Conservation (phyloP, 2,113 vertebrate species). For the Damaliscus lunatus region DNA sequence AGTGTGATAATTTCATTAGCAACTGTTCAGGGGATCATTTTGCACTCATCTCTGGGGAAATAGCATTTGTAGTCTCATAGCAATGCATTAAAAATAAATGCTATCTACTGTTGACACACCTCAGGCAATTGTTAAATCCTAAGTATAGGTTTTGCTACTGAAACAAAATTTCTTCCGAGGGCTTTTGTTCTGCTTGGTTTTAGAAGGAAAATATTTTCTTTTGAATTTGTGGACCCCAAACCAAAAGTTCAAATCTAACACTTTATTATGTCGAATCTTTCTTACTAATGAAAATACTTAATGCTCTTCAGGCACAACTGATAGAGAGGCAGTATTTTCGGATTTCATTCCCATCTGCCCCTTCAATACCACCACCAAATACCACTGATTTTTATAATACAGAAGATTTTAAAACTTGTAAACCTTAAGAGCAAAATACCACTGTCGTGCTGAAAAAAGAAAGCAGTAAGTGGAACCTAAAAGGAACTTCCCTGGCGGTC, state of each 20-base stretch:
- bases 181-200: constrained; percentile 27
- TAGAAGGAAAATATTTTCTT: constrained; percentile 26
- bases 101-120: constrained; percentile 52
- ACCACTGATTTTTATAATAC: background rate
- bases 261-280: background rate
- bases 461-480: background rate
- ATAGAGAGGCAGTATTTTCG: background rate
- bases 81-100: constrained; percentile 64
- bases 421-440: background rate
- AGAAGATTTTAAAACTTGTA: background rate
- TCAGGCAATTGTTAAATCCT: background rate
- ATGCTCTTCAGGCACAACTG: background rate
- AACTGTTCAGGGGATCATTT: background rate
- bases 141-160: constrained; percentile 10
- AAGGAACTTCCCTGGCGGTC: background rate
- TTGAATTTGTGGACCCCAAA: background rate
- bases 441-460: background rate
- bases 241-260: background rate
- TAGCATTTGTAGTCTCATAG: background rate
- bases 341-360: background rate
- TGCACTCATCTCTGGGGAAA: background rate
- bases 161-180: constrained; percentile 56
- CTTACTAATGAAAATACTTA: background rate
- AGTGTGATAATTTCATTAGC: constrained; percentile 3
- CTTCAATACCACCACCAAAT: background rate